Conservation (phyloP, 2,888 invertebrate species). For the Neria commutata region DNA sequence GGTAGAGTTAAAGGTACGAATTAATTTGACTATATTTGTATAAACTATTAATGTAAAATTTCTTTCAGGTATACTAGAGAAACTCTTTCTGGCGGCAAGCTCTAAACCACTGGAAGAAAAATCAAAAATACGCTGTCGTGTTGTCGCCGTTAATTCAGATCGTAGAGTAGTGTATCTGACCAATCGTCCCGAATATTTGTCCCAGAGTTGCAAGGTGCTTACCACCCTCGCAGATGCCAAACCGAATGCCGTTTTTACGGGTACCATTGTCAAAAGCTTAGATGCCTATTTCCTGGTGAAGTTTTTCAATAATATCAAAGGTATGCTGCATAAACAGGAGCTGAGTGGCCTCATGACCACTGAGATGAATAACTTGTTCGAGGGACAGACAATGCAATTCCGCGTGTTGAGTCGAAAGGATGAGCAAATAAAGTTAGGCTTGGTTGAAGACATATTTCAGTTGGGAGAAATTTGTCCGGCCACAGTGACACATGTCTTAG, state of each 20-base stretch:
- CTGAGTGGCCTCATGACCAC: constrained; percentile 32
- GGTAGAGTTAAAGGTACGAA: constrained; percentile 65
- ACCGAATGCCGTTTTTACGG: constrained; percentile 60
- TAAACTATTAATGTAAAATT: neutral
- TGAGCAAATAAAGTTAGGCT: constrained; percentile 47
- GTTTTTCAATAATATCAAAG: constrained; percentile 61
- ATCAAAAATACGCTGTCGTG: constrained; percentile 67
- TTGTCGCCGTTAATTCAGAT: constrained; percentile 64
- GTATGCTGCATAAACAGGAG: constrained; percentile 52
- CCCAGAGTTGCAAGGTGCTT: constrained; percentile 65
- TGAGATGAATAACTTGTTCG: constrained; percentile 41
- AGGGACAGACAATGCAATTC: constrained; percentile 57
- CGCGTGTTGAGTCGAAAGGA: constrained; percentile 43
- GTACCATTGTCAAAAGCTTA: constrained; percentile 55
- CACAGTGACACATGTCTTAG: constrained; percentile 45
- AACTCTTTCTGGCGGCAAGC: constrained; percentile 64
- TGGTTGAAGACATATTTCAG: constrained; percentile 50
- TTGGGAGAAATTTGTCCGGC: constrained; percentile 55
- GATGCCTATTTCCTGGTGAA: constrained; percentile 49
- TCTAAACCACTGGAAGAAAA: constrained; percentile 67
- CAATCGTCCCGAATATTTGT: constrained; percentile 70
- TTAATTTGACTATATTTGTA: no score
- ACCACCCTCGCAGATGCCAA: constrained; percentile 63
- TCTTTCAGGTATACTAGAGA: constrained; percentile 65
- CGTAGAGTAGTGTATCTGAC: constrained; percentile 67